Evolutionary conservation across 1,140 invertebrate species (phyloP).

Genomic region (Drosophila nannoptera): DNA sequence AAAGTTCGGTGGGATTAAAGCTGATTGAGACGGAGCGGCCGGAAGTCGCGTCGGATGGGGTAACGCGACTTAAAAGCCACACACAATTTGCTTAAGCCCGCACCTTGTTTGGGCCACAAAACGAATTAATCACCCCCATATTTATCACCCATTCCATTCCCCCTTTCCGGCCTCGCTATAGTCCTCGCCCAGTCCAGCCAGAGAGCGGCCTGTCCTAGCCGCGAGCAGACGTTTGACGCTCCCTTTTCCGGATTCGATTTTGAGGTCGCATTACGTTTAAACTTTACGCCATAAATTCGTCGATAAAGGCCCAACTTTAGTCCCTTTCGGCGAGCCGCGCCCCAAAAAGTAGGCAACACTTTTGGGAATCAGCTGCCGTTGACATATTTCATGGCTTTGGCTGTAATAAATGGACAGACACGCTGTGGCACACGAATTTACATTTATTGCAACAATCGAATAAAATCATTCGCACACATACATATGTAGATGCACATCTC

Average conservation of each 20-base stretch:
- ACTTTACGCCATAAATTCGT: constrained; percentile 49
- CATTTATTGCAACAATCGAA: constrained; percentile 48
- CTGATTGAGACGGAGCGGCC: constrained; percentile 50
- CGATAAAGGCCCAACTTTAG: background rate
- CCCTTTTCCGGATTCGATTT: constrained; percentile 36
- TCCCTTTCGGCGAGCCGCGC: background rate
- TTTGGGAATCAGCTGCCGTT: background rate
- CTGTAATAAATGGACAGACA: constrained; percentile 13
- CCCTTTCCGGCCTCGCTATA: background rate
- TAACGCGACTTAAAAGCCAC: constrained; percentile 32
- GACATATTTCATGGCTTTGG: background rate
- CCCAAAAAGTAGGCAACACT: constrained; percentile 23
- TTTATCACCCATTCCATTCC: constrained; percentile 17
- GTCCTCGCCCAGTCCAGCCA: background rate
- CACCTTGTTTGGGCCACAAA: constrained; percentile 44
- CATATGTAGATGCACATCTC: constrained; percentile 35
- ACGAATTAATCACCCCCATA: constrained; percentile 64
- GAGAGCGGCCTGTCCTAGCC: constrained; percentile 14
- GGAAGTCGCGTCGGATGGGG: constrained; percentile 46
- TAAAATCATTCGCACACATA: constrained; percentile 26
- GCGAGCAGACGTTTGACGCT: constrained; percentile 23
- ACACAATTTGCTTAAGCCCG: constrained; percentile 46
- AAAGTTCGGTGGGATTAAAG: constrained; percentile 47
- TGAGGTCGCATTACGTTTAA: constrained; percentile 41
- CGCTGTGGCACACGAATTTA: constrained; percentile 26